Evolutionary conservation across 92 coral and sea anemone species (phyloP).

Genomic region (Porites cylindrica): DNA sequence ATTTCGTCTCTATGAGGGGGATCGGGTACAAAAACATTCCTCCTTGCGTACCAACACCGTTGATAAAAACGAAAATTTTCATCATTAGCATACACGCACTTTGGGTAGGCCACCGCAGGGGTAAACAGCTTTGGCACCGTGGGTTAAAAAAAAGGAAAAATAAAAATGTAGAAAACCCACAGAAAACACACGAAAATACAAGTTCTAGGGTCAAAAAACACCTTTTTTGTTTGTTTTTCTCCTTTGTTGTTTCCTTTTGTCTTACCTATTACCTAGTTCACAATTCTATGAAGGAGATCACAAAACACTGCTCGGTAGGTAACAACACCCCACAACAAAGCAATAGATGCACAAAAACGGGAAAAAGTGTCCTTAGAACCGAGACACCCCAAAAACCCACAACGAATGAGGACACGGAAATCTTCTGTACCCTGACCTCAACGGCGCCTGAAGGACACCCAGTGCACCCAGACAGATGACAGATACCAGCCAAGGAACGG

Average conservation of each 20-base stretch:
- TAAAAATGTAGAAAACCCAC: no score
- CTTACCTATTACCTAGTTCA: slow-evolving; percentile 10
- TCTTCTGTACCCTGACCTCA: not conserved
- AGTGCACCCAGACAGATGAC: not conserved
- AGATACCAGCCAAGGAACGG: not conserved
- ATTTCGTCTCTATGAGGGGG: no score
- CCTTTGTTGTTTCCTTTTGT: not conserved
- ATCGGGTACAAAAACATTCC: no score
- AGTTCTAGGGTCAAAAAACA: no score
- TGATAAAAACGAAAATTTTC: no score
- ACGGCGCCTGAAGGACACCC: slow-evolving; percentile 6
- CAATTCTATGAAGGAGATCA: slow-evolving; percentile 17
- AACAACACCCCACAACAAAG: slow-evolving; percentile 11
- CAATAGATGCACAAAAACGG: slow-evolving; percentile 8
- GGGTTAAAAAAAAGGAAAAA: no score
- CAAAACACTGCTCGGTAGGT: slow-evolving; percentile 6
- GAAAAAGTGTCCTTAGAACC: not conserved
- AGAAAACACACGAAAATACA: no score
- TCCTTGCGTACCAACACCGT: no score
- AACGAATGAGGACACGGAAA: not conserved
- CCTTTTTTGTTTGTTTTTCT: no score
- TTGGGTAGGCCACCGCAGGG: no score
- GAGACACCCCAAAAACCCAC: slow-evolving; percentile 2
- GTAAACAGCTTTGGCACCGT: no score
- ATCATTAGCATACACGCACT: no score